Evolutionary conservation across 2,888 invertebrate species (phyloP), one percentile per base, ranked within the genome.

Genomic region (Polietes domitor): DNA sequence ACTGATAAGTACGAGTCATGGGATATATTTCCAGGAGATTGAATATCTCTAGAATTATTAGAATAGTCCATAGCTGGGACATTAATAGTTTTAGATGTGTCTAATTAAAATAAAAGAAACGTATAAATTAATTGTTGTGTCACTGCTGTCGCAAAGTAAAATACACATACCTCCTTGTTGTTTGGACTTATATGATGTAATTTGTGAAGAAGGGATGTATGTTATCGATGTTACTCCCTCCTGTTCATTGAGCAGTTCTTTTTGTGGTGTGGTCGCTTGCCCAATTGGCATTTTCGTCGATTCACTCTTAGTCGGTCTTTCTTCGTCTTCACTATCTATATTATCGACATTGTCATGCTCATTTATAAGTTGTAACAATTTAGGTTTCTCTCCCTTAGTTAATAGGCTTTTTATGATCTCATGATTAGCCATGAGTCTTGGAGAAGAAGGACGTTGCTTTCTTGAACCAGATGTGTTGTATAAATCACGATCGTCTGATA

Each of bases 401-500:
- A 84, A 61, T 68, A 84, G 61, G 32, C 76, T 78, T 24, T 77
- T 50, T 21, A 84, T 76, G 41, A 84, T 81, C 32, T 68, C 73
- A 17, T 74, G 78, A 81, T 81, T 78, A 9, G 61, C 43, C 68
- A 78, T 81, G 2, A 81, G 71, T 1, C 76, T 81, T 41, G 65
- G 37, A 17, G 58, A 53, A 32, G 47, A n/a, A 43, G 47, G 15
- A 61, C 47, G 77, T n/a, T 7, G 55, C 32, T 70, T 43, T 68
- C 53, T 58, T 3, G 55, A 41, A 65, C 41, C 71, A 26, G 32
- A 72, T 50, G 75, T 58, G 68, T 41, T 68, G 28, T 24, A 19
- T 43, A 72, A 43, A 19, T 81, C 61, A 41, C 76, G 74, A 77
- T 85, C 86, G 19, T 87, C 86, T 17, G 87, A 87, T 58, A 87